Evolutionary conservation across 1,140 invertebrate species (phyloP), one percentile per base, ranked within the genome.

Genomic region (Sinonovacula constricta): DNA sequence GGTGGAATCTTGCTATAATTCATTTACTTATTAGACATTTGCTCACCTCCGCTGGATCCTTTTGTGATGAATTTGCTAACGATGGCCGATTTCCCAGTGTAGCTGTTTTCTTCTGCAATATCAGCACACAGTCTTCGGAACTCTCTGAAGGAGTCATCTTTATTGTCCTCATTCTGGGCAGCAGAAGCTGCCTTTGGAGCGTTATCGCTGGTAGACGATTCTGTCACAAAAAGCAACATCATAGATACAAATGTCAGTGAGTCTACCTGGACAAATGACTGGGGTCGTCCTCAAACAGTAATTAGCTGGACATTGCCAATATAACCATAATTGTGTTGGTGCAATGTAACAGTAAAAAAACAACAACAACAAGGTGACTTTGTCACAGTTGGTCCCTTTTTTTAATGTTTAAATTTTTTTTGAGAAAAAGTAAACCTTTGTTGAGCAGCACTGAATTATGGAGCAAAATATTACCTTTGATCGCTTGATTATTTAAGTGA

Each of bases 51-150:
- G 77, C 69, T 79, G 49, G 83, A 74, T 15, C 95, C 95, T 86
- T 94, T 93, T 0, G 89, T 93, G 63, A 97, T 94, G 81, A 95
- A 94, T 54, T 93, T 92, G 53, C 93, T 93, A 0, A 98, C 91
- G 57, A 95, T 93, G 7, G 94, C 93, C 0, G 95, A 97, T 92
- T 98, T 98, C 12, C 93, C 94, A 14, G 94, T 93, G 86, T 98
- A 97, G 57, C 95, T 95, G 86, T 93, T 93, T 30, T 94, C 94
- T 26, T 94, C 93, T 0, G 95, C 93, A 51, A 98, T 93, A 79
- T 94, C 93, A 60, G 94, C 93, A 91, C 96, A 97, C 12, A 98
- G 86, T 28, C 92, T 92, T 79, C 94, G 92, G 90, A 97, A 98
- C 84, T 95, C 94, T 54, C 93, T 92, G 88, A 98, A 96, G 56